These are phyloP conservation scores for Melitaea athalia DNA, from an alignment of 2,888 invertebrate genomes.

Conservation along the genomic window DNA sequence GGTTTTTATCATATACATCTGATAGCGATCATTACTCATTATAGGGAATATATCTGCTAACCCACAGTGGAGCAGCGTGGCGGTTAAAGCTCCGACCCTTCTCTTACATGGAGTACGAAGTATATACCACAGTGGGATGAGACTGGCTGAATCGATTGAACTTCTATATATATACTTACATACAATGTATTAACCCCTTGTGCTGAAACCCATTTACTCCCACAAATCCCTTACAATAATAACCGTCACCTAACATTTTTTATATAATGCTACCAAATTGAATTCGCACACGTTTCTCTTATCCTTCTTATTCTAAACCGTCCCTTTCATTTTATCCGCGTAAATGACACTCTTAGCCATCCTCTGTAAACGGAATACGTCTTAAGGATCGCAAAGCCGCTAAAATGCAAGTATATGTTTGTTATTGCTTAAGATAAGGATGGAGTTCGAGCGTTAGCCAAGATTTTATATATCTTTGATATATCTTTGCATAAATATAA, in stretches of 20 bases:
- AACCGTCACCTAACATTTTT: background rate
- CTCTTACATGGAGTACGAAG: no score
- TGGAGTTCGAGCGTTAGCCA: background rate
- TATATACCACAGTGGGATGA: no score
- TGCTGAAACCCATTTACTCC: background rate
- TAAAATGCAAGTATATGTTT: conserved; percentile 40
- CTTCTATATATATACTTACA: no score
- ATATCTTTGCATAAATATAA: background rate
- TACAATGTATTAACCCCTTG: no score
- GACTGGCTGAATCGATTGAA: no score
- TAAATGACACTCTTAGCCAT: conserved; percentile 31
- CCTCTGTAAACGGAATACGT: conserved; percentile 37
- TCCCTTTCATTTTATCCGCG: conserved; percentile 28
- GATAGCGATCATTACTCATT: no score
- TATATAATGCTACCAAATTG: conserved; percentile 10
- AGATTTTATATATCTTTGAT: background rate
- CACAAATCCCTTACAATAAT: background rate
- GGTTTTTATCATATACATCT: no score
- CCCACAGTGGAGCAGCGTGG: no score
- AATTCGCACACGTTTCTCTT: conserved; percentile 15
- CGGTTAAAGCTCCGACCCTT: no score
- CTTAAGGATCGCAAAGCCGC: conserved; percentile 37
- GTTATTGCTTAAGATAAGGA: conserved; percentile 31
- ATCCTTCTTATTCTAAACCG: conserved; percentile 17
- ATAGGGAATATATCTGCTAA: no score